These are phyloP conservation scores for Biston betularia DNA, from an alignment of 2,888 invertebrate species.

Conservation along the genomic window DNA sequence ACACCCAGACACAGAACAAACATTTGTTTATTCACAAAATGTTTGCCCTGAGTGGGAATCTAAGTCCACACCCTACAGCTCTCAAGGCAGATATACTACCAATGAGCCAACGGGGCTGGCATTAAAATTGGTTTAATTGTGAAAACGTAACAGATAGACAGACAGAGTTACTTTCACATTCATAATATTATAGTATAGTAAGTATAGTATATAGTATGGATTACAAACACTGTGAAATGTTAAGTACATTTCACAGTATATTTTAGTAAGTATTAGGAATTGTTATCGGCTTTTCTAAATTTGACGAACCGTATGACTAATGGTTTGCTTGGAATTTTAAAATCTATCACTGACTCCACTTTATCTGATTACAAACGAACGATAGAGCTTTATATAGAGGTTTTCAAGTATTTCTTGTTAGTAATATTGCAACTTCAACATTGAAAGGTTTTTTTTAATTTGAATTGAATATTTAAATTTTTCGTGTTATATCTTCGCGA, in stretches of 20 bases:
- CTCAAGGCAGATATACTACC: too few species aligned
- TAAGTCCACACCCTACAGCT: too few species aligned
- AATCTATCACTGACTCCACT: conserved; percentile 19
- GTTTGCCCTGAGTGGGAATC: too few species aligned
- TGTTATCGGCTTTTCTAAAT: conserved; percentile 1
- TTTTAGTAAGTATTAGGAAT: background rate
- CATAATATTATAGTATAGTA: background rate
- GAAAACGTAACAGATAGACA: too few species aligned
- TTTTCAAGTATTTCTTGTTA: conserved; percentile 14
- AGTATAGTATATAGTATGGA: too few species aligned
- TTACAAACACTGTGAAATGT: background rate
- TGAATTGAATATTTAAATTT: background rate
- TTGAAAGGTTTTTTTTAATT: conserved; percentile 16
- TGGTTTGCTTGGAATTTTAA: conserved; percentile 27
- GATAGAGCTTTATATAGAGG: conserved; percentile 27
- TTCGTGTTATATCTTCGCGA: background rate
- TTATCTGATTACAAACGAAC: conserved; percentile 35
- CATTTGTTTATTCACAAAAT: too few species aligned
- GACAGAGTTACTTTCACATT: too few species aligned
- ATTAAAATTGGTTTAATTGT: too few species aligned
- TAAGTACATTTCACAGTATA: background rate
- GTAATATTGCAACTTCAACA: conserved; percentile 7
- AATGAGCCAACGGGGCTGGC: too few species aligned
- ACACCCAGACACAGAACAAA: too few species aligned
- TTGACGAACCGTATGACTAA: conserved; percentile 27